Percentiles rank a stretch among this genome's conserved stretches.
Conservation (phyloP, 2,113 vertebrate species). For the Ptyas mucosa region DNA sequence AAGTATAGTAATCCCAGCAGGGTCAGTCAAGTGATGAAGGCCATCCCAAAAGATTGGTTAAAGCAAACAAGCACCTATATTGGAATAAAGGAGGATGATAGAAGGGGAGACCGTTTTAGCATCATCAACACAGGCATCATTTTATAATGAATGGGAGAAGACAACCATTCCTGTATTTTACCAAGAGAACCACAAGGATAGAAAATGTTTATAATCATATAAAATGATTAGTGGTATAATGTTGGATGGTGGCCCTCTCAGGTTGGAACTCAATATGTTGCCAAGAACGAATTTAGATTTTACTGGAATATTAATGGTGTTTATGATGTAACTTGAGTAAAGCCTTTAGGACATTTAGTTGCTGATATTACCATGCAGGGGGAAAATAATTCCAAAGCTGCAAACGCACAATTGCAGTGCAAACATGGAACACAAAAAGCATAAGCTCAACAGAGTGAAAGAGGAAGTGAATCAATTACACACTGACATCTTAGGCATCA, state of each 20-base stretch:
- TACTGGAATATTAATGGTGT: neutral
- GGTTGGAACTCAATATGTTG: neutral
- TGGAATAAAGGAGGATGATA: neutral
- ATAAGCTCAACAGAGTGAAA: neutral
- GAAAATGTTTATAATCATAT: no score
- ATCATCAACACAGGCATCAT: neutral
- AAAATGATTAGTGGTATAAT: neutral
- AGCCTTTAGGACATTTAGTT: neutral
- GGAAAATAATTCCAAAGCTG: neutral
- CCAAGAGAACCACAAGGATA: neutral
- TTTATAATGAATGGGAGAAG: neutral
- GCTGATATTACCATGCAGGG: neutral
- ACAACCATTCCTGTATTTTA: neutral
- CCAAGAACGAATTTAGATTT: neutral
- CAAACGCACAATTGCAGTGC: neutral
- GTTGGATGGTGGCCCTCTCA: neutral
- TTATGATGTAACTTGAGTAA: neutral
- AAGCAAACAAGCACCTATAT: neutral
- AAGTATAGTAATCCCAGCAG: neutral
- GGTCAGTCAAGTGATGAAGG: neutral
- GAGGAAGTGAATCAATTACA: neutral
- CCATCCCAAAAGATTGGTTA: neutral
- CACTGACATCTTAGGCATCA: neutral
- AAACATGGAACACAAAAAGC: neutral
- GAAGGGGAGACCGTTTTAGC: neutral